A percentile compares a stretch with the other conserved stretches of the same genome.
Conservation (phyloP, 2,113 vertebrate species). For the Poicephalus meyeri region DNA sequence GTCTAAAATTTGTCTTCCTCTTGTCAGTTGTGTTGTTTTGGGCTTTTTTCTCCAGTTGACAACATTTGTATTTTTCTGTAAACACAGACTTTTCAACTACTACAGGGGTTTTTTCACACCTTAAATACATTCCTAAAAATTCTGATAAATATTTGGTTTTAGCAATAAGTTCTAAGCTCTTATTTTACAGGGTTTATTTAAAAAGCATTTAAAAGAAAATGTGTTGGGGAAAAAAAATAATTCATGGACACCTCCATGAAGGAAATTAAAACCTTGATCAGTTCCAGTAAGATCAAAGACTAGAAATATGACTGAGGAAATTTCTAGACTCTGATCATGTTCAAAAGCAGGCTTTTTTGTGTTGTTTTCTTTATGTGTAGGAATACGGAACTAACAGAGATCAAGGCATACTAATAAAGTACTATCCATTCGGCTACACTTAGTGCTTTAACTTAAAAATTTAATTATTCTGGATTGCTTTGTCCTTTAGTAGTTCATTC, state of each 20-base stretch:
- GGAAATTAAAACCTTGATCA: not conserved
- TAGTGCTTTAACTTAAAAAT: conserved; percentile 22
- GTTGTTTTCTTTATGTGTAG: not conserved
- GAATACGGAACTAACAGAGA: not conserved
- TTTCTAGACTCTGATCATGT: not conserved
- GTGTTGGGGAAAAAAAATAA: not conserved
- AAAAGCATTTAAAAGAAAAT: not conserved
- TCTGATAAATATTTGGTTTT: not conserved
- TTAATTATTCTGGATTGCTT: conserved; percentile 35
- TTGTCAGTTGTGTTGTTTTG: not conserved
- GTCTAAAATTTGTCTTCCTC: not conserved
- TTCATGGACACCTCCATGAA: not conserved
- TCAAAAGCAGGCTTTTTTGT: not conserved
- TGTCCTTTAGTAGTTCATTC: conserved; percentile 51
- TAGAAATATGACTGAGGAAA: not conserved
- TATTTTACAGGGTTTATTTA: not conserved
- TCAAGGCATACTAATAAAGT: not conserved
- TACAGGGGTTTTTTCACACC: rapidly evolving
- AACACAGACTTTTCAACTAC: not conserved
- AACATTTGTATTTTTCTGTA: not conserved
- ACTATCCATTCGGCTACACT: not conserved
- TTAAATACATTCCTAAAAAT: not conserved
- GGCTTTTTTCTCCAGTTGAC: not conserved
- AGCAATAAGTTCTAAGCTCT: not conserved
- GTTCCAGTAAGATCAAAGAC: not conserved